Base-by-base conservation (phyloP, 2,888 invertebrate genomes). In the Eristalis intricaria region DNA sequence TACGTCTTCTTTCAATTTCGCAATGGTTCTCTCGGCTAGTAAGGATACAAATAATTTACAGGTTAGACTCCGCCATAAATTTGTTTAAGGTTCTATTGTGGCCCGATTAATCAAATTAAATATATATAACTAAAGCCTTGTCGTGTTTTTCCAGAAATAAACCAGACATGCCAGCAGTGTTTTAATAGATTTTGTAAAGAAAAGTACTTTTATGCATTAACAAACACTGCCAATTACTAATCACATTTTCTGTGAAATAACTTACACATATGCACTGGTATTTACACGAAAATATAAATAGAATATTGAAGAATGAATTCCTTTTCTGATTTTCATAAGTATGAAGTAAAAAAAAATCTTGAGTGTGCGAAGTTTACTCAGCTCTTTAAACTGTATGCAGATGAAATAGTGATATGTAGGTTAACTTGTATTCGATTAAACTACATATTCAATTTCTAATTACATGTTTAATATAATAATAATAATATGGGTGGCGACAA, bases 11-110 rank as follows among this genome's bases (percentile, higher is more conserved):
- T 94, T 99, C 99, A 93, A 99, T 99, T 94, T 99, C 99, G 94
- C 99, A 99, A 94, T 99, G 99, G 93, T 99, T 99, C 95, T 99
- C 99, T 93, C 99, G 97, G 94, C 97, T 96, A 94, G 93, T 94
- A 94, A 91, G 50, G 91, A 61, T 64, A 68, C 70, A 35, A 69
- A 35, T 40, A 76, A 11, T n/a, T 64, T n/a, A 43, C 43, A n/a
- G 32, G 10, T 32, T 32, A 32, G 38, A 8, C 2, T 38, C 2
- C 2, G 13, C 3, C 38, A 38, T 38, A 13, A 13, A 38, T 38
- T 10, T 13, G 2, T 38, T 38, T 8, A 8, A 32, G 32, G 8
- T 32, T 32, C 8, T 8, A 38, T 38, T 38, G 38, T 38, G 13
- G 38, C 2, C 13, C n/a, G 68, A 61, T 63, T 63, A 71, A 76